Base-by-base conservation (phyloP, 2,888 invertebrate species). In the Sisyra terminalis region DNA sequence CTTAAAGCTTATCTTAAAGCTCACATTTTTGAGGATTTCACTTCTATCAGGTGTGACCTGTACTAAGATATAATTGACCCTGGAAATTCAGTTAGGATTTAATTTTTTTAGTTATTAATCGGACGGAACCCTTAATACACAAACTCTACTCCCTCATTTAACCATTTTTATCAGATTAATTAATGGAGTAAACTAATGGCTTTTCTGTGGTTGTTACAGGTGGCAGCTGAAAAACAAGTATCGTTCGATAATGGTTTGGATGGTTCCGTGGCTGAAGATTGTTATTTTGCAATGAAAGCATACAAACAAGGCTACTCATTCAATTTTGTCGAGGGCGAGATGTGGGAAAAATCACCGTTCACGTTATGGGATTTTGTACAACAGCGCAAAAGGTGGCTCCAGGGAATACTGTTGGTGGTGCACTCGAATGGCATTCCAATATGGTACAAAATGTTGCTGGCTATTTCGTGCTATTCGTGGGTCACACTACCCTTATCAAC, bases 331-430 rank as follows among this genome's bases (percentile, higher is more conserved):
- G 94, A 96, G 60, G 94, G 96, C 39, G 96, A 96, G 66, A 94
- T 96, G 94, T 93, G 93, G 83, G 96, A 96, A 60, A 94, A 96
- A 59, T 90, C 90, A 5, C 94, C 96, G 3, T 96, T 96, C 60
- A 88, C 89, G 2, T 64, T 96, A 29, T 81, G 84, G 75, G 96
- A 96, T 61, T 92, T 96, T 55, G 75, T 96, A 51, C 93, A 94
- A 60, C 96, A 96, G 58, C 72, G 96, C 45, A 96, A 96, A 60
- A 74, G 96, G 42, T 96, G 96, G 96, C 74, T 96, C 42, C 87
- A 89, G 67, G 90, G 89, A 57, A 89, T 90, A 52, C 70, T 87
- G 15, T 67, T 90, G 47, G 89, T 89, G 15, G 87, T 89, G 38
- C 88, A 89, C 63, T 86, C 88, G 44, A 80, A 81, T 57, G 70